A percentile compares a stretch with the other conserved stretches of the same genome.
phyloP scores from a whole-genome alignment of 2,888 invertebrate species.

The Dendrolimus houi region DNA sequence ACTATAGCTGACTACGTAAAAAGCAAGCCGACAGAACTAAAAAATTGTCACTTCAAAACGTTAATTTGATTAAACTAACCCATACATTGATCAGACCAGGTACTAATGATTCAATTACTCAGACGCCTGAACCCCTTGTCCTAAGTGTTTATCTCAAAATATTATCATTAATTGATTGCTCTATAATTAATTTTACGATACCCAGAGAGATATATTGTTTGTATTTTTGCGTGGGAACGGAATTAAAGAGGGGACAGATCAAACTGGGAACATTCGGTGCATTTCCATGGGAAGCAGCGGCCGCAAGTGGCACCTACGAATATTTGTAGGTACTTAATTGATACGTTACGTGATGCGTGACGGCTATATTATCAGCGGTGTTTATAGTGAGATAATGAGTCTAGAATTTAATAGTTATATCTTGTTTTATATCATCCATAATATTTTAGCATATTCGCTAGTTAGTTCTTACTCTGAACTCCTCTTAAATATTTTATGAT shows the following conservation, averaged over 20 bases:
- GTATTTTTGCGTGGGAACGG: conserved; percentile 40
- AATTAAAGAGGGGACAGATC: conserved; percentile 18
- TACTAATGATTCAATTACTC: no score
- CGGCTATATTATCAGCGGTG: conserved; percentile 11
- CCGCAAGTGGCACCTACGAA: conserved; percentile 15
- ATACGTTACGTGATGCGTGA: conserved; percentile 37
- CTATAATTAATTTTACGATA: conserved; percentile 11
- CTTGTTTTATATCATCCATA: no score
- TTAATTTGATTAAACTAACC: no score
- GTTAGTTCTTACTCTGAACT: no score
- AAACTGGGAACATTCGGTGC: conserved; percentile 38
- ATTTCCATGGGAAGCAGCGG: conserved; percentile 51
- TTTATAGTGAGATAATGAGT: no score
- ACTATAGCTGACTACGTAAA: no score
- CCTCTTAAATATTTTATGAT: no score
- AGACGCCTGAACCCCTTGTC: no score
- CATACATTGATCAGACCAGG: no score
- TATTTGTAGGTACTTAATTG: conserved; percentile 33
- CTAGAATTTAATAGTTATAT: neutral
- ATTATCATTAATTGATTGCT: conserved; percentile 10
- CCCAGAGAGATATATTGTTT: conserved; percentile 10
- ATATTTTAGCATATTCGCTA: no score
- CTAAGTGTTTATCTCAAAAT: neutral
- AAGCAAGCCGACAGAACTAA: no score
- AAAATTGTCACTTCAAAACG: no score